Conservation (phyloP, 2,113 vertebrate species). For the Zeus faber region DNA sequence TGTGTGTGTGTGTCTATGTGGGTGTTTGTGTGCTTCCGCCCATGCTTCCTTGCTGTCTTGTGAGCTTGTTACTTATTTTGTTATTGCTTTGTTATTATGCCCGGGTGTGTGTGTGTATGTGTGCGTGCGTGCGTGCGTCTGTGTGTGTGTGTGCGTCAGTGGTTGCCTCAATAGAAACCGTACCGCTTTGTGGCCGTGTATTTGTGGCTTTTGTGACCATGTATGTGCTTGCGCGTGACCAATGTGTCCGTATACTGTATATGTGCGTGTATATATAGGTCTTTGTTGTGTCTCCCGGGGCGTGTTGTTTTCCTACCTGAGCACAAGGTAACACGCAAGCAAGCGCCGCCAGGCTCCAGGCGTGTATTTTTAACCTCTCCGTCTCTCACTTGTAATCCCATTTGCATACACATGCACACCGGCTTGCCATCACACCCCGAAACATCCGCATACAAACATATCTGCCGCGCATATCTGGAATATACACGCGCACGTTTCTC, state of each 20-base stretch:
- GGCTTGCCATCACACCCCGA: background rate
- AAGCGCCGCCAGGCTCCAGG: background rate
- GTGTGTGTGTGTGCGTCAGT: background rate
- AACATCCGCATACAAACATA: background rate
- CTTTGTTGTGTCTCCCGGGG: background rate
- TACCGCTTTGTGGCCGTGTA: too few species aligned
- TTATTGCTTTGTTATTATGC: background rate
- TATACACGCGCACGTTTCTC: background rate
- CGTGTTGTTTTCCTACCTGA: conserved; percentile 7
- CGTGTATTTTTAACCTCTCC: conserved; percentile 8
- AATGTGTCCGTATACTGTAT: conserved; percentile 9
- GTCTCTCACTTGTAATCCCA: conserved; percentile 9
- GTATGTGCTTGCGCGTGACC: background rate
- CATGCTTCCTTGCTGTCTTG: too few species aligned
- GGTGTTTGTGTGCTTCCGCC: background rate
- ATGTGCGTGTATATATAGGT: conserved; percentile 7
- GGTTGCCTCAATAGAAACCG: too few species aligned
- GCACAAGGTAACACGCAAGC: background rate
- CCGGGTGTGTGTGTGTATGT: background rate
- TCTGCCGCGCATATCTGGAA: background rate
- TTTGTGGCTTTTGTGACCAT: background rate
- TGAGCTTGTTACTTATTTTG: background rate
- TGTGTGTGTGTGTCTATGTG: background rate
- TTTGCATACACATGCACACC: conserved; percentile 6
- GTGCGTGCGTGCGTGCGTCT: background rate